Percentiles rank a stretch among this genome's conserved stretches.
phyloP scores from a whole-genome alignment of 2,797 vertebrate genomes.

The Poliocrania exsul region DNA sequence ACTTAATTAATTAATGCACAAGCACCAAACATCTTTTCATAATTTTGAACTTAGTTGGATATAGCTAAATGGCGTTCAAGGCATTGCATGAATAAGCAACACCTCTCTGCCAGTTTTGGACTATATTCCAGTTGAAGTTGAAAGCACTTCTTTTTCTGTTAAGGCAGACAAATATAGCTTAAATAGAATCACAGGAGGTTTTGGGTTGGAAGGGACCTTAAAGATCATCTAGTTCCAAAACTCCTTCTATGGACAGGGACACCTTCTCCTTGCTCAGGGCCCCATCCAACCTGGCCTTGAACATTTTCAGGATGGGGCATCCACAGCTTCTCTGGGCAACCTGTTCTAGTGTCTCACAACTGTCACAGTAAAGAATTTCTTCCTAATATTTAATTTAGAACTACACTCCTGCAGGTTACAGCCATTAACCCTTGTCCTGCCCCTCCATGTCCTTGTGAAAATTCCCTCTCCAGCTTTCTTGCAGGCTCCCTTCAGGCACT shows the following conservation, averaged over 20 bases:
- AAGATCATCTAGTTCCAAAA: not conserved
- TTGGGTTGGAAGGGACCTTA: not conserved
- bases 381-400: not conserved
- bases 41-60: not conserved
- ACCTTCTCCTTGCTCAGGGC: not conserved
- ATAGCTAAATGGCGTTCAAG: not conserved
- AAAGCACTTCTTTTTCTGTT: not conserved
- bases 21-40: not conserved
- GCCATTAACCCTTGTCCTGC: not conserved
- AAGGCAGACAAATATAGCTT: not conserved
- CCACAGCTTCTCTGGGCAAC: not conserved
- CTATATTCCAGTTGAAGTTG: not conserved
- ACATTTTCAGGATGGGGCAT: not conserved
- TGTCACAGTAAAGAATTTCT: not conserved
- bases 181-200: not conserved
- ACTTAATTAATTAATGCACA: not conserved
- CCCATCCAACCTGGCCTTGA: not conserved
- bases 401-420: not conserved
- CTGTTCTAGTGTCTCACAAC: not conserved
- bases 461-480: not conserved
- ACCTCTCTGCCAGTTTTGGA: not conserved
- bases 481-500: not conserved
- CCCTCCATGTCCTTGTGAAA: not conserved
- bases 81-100: not conserved
- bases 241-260: not conserved